These are phyloP conservation scores for Eumeta japonica DNA, from an alignment of 1,140 invertebrate genomes.

Conservation along the genomic window DNA sequence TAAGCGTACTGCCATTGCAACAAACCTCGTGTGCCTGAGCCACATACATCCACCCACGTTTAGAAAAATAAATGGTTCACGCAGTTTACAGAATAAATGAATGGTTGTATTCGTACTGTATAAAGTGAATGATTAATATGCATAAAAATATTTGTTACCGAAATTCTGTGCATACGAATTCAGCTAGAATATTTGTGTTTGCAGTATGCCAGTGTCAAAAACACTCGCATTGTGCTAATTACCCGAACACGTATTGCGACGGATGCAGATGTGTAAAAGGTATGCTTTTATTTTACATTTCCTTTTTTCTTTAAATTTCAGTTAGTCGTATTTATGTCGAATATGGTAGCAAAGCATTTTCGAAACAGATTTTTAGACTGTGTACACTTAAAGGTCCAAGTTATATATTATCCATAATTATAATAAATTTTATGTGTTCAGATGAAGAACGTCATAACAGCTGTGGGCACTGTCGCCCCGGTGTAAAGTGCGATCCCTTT, in stretches of 20 bases:
- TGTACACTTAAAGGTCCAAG: no score
- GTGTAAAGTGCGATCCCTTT: constrained; percentile 69
- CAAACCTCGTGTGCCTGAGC: no score
- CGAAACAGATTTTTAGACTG: no score
- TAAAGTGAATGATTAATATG: no score
- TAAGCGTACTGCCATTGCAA: no score
- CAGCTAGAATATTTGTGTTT: constrained; percentile 7
- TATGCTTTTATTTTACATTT: constrained; percentile 32
- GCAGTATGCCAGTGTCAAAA: constrained; percentile 69
- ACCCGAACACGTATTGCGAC: constrained; percentile 60
- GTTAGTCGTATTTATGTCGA: no score
- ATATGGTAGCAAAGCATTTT: constrained; percentile 4
- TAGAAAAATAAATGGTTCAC: no score
- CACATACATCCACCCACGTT: no score
- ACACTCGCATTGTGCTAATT: constrained; percentile 60
- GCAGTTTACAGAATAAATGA: no score
- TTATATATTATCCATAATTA: no score
- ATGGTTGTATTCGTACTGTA: no score
- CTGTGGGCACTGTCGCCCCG: constrained; percentile 74
- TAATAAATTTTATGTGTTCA: constrained; percentile 11
- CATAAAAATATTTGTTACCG: neutral
- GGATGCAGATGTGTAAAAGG: constrained; percentile 66
- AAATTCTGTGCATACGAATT: neutral
- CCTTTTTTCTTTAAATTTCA: no score
- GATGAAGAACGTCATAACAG: constrained; percentile 28